Evolutionary conservation across 2,888 invertebrate species (phyloP).

Genomic region (Sphecodes monilicornis): DNA sequence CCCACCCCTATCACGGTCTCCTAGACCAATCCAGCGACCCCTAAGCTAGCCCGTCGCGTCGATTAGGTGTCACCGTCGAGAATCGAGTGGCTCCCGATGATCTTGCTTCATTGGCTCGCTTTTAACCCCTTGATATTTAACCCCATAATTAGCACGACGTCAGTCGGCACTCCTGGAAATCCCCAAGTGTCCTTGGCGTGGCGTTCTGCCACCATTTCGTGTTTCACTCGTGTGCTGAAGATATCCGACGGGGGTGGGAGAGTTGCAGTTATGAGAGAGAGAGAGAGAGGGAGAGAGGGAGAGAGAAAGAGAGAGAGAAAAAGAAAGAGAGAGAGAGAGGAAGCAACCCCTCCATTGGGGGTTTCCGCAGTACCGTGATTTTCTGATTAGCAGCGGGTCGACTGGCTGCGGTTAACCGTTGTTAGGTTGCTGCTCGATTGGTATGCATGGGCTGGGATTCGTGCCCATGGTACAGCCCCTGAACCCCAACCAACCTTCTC

Average conservation of each 20-base stretch:
- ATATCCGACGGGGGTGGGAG: constrained; percentile 34
- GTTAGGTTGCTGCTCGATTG: constrained; percentile 83
- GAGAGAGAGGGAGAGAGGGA: constrained; percentile 22
- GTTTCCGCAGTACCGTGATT: constrained; percentile 82
- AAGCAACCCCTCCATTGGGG: constrained; percentile 75
- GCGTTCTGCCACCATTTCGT: constrained; percentile 23
- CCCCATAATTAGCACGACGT: constrained; percentile 79
- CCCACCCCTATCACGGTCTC: not conserved
- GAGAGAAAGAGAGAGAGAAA: constrained; percentile 37
- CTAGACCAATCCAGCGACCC: constrained; percentile 29
- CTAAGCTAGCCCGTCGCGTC: constrained; percentile 54
- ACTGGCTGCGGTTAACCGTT: constrained; percentile 84
- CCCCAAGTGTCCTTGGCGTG: constrained; percentile 37
- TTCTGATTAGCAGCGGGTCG: constrained; percentile 84
- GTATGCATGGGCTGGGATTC: constrained; percentile 84
- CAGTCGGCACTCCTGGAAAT: constrained; percentile 59
- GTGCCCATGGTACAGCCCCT: constrained; percentile 70
- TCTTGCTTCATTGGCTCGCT: constrained; percentile 65
- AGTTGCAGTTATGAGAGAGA: constrained; percentile 60
- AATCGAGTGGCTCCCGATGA: constrained; percentile 57
- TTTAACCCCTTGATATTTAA: constrained; percentile 80
- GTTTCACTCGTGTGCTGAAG: constrained; percentile 39
- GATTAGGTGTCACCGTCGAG: constrained; percentile 44
- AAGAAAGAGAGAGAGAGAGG: not conserved
- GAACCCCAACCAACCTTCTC: constrained; percentile 63